Conservation (phyloP, 2,113 vertebrate species). For the Rattus rattus region DNA sequence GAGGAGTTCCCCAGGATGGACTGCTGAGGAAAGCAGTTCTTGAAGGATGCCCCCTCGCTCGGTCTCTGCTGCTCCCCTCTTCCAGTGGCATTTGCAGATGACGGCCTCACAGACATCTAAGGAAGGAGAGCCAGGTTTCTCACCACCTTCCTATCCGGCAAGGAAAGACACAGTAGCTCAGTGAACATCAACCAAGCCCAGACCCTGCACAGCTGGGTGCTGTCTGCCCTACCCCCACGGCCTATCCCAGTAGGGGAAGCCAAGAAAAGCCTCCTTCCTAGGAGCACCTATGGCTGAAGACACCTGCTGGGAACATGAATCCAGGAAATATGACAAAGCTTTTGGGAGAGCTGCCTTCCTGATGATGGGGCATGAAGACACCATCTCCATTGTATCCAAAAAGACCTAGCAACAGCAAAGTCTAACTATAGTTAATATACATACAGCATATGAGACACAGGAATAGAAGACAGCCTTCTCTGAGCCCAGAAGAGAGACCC, state of each 20-base stretch:
- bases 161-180: background rate
- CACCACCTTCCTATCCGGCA: background rate
- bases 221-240: no score
- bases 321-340: no score
- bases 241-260: background rate
- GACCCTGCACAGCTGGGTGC: background rate
- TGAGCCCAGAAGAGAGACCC: no score
- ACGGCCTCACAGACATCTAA: background rate
- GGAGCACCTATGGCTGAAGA: background rate
- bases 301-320: background rate
- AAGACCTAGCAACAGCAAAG: background rate
- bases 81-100: rapidly evolving
- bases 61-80: background rate
- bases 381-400: background rate
- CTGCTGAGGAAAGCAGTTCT: background rate
- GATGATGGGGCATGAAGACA: background rate
- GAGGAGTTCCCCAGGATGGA: background rate
- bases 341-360: background rate
- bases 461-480: no score
- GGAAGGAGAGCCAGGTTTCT: background rate
- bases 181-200: background rate
- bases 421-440: no score
- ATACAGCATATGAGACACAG: no score
- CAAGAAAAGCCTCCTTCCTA: background rate
- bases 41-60: background rate